Conservation (phyloP, 1,140 invertebrate species). For the Achatina immaculata region DNA sequence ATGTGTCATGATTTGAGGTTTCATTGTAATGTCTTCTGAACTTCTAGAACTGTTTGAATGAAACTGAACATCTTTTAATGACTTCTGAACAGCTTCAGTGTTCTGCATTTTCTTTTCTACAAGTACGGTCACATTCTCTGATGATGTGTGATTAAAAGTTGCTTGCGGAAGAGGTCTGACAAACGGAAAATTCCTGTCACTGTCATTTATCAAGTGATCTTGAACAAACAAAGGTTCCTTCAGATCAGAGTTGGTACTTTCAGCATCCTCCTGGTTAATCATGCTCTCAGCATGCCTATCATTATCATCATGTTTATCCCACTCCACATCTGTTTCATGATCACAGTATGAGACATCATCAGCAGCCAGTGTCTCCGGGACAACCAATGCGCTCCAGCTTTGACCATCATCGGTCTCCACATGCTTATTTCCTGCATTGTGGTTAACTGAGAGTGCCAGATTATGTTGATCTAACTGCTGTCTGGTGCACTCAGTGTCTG, state of each 20-base stretch:
- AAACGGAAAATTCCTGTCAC: neutral
- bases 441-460: neutral
- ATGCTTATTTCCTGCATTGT: neutral
- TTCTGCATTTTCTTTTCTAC: neutral
- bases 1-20: too few relatives aligned
- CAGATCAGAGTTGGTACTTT: too few relatives aligned
- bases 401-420: neutral
- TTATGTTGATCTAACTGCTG: neutral
- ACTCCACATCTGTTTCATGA: neutral
- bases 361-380: neutral
- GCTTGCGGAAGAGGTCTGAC: neutral
- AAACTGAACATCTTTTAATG: neutral
- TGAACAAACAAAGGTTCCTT: too few relatives aligned
- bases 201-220: too few relatives aligned
- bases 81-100: neutral
- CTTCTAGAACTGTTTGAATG: neutral
- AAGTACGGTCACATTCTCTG: neutral
- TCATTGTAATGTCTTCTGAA: neutral
- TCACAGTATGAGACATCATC: neutral
- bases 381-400: neutral
- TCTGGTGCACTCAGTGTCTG: neutral
- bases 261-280: too few relatives aligned
- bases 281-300: too few relatives aligned
- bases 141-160: neutral
- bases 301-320: neutral